phyloP scores from a whole-genome alignment of 1,140 invertebrate species.

The Rhopalosiphum padi region DNA sequence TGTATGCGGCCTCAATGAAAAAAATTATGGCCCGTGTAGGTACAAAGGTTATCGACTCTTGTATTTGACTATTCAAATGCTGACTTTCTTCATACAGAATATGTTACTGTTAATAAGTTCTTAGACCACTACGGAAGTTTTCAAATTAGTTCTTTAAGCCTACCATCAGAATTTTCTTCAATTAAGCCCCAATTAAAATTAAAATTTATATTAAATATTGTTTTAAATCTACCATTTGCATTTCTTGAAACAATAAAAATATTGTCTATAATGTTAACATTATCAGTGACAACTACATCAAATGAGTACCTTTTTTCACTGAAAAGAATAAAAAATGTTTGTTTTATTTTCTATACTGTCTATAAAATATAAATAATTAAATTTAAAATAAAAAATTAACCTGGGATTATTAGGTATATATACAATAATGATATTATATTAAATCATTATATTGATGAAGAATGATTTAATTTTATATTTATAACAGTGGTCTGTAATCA shows the following conservation, averaged over 20 bases:
- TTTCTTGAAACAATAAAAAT: background rate
- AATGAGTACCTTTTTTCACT: background rate
- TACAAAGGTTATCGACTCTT: no score
- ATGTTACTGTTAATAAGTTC: background rate
- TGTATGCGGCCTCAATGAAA: no score
- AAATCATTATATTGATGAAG: no score
- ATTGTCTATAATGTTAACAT: background rate
- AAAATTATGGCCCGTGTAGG: no score
- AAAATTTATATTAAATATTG: background rate
- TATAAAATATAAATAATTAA: no score
- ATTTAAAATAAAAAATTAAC: no score
- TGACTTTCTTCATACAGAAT: no score
- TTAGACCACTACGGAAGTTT: background rate
- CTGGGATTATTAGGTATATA: no score
- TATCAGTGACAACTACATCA: background rate
- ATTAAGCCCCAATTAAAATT: background rate
- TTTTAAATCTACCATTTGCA: background rate
- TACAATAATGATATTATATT: no score
- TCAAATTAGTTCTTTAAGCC: background rate
- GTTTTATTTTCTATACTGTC: no score
- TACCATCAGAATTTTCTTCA: background rate
- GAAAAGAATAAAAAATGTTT: conserved; percentile 31
- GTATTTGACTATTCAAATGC: background rate
- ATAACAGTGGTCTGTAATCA: no score
- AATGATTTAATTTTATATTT: no score